phyloP scores from a whole-genome alignment of 2,888 invertebrate genomes.

The Heliconius ismenius region DNA sequence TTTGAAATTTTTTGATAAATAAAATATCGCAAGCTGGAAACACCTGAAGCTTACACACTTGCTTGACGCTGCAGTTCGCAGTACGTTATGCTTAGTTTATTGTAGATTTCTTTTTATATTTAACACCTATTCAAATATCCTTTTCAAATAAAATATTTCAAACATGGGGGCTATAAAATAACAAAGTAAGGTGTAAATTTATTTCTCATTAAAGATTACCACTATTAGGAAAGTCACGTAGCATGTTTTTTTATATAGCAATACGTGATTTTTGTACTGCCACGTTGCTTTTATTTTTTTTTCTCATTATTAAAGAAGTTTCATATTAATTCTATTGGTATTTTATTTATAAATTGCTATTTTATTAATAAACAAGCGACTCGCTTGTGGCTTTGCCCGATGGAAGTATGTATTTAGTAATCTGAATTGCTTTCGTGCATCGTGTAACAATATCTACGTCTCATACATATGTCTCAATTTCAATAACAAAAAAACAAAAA shows the following conservation, averaged over 20 bases:
- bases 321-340: conserved; percentile 4
- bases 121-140: background rate
- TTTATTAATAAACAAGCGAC: too few relatives aligned
- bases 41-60: background rate
- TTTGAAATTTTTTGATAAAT: too few relatives aligned
- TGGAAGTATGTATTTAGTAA: too few relatives aligned
- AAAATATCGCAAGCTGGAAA: background rate
- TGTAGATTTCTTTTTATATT: background rate
- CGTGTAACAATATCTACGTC: too few relatives aligned
- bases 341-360: background rate
- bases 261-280: conserved; percentile 36
- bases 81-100: background rate
- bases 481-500: too few relatives aligned
- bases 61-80: background rate
- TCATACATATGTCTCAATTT: too few relatives aligned
- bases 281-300: conserved; percentile 18
- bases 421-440: too few relatives aligned
- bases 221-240: conserved; percentile 39
- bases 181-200: conserved; percentile 27
- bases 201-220: conserved; percentile 27
- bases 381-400: too few relatives aligned
- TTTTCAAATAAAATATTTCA: background rate
- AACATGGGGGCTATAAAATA: conserved; percentile 3
- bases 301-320: conserved; percentile 19
- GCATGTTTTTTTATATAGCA: conserved; percentile 30